Evolutionary conservation across 23 tunicate species (phyloP), one percentile per base, ranked within the genome.

Genomic region (Halocynthia roretzi): DNA sequence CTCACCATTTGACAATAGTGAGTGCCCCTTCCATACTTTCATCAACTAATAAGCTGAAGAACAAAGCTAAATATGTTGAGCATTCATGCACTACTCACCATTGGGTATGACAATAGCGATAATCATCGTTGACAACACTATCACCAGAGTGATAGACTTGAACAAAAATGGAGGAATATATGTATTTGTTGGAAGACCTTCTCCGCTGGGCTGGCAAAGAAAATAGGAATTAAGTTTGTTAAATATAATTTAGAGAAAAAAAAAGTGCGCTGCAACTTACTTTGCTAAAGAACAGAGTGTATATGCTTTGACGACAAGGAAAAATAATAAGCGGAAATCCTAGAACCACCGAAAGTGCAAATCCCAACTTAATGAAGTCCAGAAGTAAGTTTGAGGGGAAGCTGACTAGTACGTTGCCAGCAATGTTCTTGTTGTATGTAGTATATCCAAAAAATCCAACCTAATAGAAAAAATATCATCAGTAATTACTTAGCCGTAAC

Each of bases 251-350:
- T 31, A 31, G 44, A 31, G 4, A 31, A 31, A 31, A 31, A 1
- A 31, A 31, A 31, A 31, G 1, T 31, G 44, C 44, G 4, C 44
- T 14, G n/a, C 63, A 17, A 21, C 54, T 53, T 53, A 74, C 78
- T 76, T 86, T 68, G n/a, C 80, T 81, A 84, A 93, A 87, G 54
- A 93, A 86, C 71, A 87, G 71, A 20, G 98, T 93, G 62, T 87
- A 74, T 62, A 93, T 93, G 56, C 94, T 87, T 62, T 93, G 98
- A 19, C 98, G 40, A 55, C 98, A 93, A 10, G 98, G 98, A 67
- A 83, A 93, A 67, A 93, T 93, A 86, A 93, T 93, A 12, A 93
- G 77, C 50, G 98, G 98, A 93, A 93, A 93, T 8, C 98, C 98
- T 58, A 93, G 89, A 6, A 93, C 94, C 71, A 93, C 98, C 10